phyloP scores from a whole-genome alignment of 2,797 vertebrate genomes.

The Catostomus latipinnis region DNA sequence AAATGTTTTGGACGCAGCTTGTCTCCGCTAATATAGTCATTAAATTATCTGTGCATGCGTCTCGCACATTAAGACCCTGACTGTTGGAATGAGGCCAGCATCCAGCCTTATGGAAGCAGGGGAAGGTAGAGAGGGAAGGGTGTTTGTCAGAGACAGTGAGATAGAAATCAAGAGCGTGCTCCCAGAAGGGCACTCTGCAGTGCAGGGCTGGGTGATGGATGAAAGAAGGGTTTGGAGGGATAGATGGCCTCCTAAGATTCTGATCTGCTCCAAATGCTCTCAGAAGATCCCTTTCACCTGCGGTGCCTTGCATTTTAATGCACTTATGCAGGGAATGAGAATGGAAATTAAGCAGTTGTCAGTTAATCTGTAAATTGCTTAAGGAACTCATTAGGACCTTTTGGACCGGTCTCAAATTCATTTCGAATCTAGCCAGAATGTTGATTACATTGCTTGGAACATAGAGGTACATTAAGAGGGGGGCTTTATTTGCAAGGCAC shows the following conservation, averaged over 20 bases:
- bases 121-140: slow-evolving; percentile 12
- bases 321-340: slow-evolving; percentile 14
- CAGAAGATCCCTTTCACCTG: slow-evolving; percentile 15
- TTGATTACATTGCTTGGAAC: neutral
- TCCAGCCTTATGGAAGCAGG: neutral
- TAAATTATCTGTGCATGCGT: slow-evolving; percentile 55
- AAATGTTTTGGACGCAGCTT: slow-evolving; percentile 58
- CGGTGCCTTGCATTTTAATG: slow-evolving; percentile 28
- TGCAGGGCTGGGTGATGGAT: slow-evolving; percentile 39
- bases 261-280: slow-evolving; percentile 32
- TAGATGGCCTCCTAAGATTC: slow-evolving; percentile 39
- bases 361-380: slow-evolving; percentile 12
- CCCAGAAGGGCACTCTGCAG: slow-evolving; percentile 26
- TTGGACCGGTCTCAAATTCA: neutral
- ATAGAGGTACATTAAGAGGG: neutral
- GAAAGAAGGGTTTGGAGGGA: slow-evolving; percentile 27
- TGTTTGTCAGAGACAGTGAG: slow-evolving; percentile 22
- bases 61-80: slow-evolving; percentile 46
- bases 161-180: neutral
- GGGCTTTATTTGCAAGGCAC: slow-evolving; percentile 3
- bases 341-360: slow-evolving; percentile 8
- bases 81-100: slow-evolving; percentile 48
- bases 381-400: neutral
- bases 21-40: slow-evolving; percentile 56
- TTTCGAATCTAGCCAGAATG: neutral